phyloP scores from a whole-genome alignment of 2,113 vertebrate species.

The Sisor rabdophorus region DNA sequence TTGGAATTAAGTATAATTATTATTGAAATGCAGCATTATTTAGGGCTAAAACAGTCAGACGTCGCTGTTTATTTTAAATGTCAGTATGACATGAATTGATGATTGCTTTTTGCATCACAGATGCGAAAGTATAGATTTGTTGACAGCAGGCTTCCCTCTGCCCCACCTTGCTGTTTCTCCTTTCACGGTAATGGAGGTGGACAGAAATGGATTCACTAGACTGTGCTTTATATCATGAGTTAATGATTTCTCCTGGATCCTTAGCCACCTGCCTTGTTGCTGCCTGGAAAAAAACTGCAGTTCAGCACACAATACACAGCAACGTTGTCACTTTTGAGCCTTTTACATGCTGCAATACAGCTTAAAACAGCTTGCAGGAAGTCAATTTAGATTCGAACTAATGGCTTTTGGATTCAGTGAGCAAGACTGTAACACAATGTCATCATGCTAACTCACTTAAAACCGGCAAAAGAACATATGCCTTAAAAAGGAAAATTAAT shows the following conservation, averaged over 20 bases:
- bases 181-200: constrained; percentile 60
- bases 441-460: not conserved
- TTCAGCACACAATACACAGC: not conserved
- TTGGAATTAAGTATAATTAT: not conserved
- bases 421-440: not conserved
- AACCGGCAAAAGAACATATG: not conserved
- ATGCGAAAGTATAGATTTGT: constrained; percentile 19
- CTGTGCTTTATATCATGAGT: constrained; percentile 60
- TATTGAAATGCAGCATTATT: not conserved
- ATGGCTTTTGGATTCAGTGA: constrained; percentile 1
- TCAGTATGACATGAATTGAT: constrained; percentile 42
- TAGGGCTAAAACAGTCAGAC: not conserved
- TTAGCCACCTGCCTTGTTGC: constrained; percentile 57
- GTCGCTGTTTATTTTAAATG: constrained; percentile 38
- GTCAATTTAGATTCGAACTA: constrained; percentile 4
- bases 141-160: constrained; percentile 34
- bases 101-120: not conserved
- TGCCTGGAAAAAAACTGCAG: constrained; percentile 2
- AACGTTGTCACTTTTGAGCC: not conserved
- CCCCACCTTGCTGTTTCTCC: constrained; percentile 39
- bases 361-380: not conserved
- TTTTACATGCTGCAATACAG: not conserved
- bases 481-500: too few species aligned
- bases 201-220: constrained; percentile 58
- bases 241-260: constrained; percentile 64